Evolutionary conservation across 1,140 invertebrate species (phyloP), one percentile per base, ranked within the genome.

Genomic region (Pseudoatta argentina): DNA sequence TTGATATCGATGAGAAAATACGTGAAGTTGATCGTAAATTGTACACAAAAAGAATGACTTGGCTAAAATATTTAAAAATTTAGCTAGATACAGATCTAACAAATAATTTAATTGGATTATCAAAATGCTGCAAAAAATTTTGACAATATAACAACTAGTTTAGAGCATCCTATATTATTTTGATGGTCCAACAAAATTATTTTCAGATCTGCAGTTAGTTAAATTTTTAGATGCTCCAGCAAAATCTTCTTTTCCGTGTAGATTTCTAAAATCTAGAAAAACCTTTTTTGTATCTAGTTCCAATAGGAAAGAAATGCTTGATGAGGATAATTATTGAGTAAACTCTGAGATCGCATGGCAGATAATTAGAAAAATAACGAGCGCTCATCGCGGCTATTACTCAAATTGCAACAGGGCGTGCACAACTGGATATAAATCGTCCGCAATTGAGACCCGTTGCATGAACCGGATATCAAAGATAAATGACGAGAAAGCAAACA

Each of bases 401-500:
- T 82, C 79, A 82, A 21, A 73, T 73, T 10, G 39, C 39, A 30
- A 72, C 10, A 27, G 77, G 48, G 24, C 18, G 39, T 18, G 44
- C 7, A 53, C 18, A n/a, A 39, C 48, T 1, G 51, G 48, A 30
- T 30, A 72, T 82, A 82, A 82, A 82, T 82, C 34, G 21, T 55
- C 7, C 3, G 10, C 27, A 30, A 67, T 57, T 21, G 67, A 73
- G 64, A 57, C 44, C 6, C 34, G 53, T n/a, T 81, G 53, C 51
- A 30, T 7, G 53, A 69, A 30, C 21, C 21, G 18, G 34, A 48
- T 59, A 34, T 82, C 39, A 12, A 27, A 73, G 53, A 82, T 18
- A 82, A 73, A 82, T 59, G 14, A 27, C 48, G 3, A 3, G 16
- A 0, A 34, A 55, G 77, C 77, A 48, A 82, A 61, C 34, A 34